phyloP scores from a whole-genome alignment of 2,113 vertebrate genomes.

The Rhinopomastus cyanomelas region DNA sequence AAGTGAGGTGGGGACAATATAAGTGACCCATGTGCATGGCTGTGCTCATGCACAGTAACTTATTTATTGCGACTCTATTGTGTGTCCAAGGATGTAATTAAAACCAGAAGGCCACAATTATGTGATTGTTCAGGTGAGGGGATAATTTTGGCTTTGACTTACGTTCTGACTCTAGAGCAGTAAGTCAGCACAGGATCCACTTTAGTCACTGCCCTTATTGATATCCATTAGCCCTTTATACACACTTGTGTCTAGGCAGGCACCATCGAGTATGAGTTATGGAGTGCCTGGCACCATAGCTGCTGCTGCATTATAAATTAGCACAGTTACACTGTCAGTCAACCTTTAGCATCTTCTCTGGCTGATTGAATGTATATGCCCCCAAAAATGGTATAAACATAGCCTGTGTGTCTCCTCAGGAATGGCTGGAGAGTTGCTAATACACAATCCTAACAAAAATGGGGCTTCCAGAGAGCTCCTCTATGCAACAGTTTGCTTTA shows the following conservation, averaged over 20 bases:
- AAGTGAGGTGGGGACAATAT: not conserved
- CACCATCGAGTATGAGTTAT: not conserved
- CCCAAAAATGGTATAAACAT: not conserved
- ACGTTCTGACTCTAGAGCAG: not conserved
- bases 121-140: not conserved
- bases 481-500: not conserved
- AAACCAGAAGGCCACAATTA: not conserved
- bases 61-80: not conserved
- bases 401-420: not conserved
- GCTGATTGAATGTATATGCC: not conserved
- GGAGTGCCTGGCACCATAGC: not conserved
- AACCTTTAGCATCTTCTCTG: not conserved
- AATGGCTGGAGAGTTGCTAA: not conserved
- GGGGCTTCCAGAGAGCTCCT: not conserved
- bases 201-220: not conserved
- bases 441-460: not conserved
- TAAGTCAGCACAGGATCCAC: not conserved
- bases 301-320: slow-evolving; percentile 33
- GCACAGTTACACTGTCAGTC: not conserved
- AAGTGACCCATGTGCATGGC: not conserved
- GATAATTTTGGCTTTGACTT: not conserved
- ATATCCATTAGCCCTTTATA: not conserved
- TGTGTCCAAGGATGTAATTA: not conserved
- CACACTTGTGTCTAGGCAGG: not conserved
- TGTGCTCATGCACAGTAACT: not conserved